Percentiles rank a stretch among this genome's conserved stretches.
Evolutionary conservation across 2,888 invertebrate species (phyloP).

Genomic region (Argynnis bischoffii): DNA sequence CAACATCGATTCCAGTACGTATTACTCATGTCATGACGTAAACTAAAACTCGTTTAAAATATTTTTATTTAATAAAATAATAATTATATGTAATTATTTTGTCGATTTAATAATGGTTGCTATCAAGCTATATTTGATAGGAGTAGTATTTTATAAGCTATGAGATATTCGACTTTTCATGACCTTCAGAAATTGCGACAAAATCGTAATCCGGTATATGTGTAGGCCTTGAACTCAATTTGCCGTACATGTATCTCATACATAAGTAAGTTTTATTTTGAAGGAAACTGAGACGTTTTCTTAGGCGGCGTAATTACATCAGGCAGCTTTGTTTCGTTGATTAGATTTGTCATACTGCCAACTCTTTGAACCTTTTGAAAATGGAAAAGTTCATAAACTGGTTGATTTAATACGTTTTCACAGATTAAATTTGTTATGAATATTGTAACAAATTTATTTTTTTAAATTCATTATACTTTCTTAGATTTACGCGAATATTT

Average conservation of each 20-base stretch:
- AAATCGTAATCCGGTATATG: slow-evolving; percentile 16
- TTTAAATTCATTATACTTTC: no score
- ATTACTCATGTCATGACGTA: slow-evolving; percentile 1
- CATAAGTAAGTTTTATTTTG: slow-evolving; percentile 6
- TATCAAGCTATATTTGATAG: no score
- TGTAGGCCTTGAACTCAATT: slow-evolving; percentile 11
- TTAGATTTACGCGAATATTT: no score
- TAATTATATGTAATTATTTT: no score
- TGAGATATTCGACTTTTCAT: background rate
- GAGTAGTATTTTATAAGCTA: no score
- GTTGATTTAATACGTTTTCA: slow-evolving; percentile 5
- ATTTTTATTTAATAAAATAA: no score
- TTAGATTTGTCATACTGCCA: slow-evolving; percentile 21
- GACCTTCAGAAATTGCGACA: slow-evolving; percentile 21
- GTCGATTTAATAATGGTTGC: background rate
- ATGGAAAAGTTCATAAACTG: slow-evolving; percentile 8
- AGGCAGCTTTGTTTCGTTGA: slow-evolving; percentile 21
- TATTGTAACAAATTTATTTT: background rate
- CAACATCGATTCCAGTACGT: background rate
- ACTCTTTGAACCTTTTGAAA: slow-evolving; percentile 19
- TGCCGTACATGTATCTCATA: slow-evolving; percentile 1
- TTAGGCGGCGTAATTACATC: slow-evolving; percentile 17
- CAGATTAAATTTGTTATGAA: slow-evolving; percentile 2
- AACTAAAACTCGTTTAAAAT: slow-evolving; percentile 1
- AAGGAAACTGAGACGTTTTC: slow-evolving; percentile 8